phyloP scores from a whole-genome alignment of 2,113 vertebrate species.

The Corythaeola cristata region DNA sequence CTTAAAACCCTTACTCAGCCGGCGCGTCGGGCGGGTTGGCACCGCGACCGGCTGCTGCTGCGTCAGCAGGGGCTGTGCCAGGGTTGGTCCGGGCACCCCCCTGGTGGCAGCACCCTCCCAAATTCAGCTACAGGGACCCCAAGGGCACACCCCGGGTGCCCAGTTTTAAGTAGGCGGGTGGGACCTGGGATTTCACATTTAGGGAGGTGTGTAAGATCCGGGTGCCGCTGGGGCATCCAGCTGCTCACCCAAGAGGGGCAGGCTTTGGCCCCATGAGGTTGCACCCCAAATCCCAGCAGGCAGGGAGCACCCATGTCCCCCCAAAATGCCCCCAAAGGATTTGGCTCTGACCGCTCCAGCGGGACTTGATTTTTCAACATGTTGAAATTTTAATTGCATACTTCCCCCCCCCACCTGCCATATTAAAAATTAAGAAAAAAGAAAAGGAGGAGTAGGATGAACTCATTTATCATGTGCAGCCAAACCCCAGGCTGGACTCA shows the following conservation, averaged over 20 bases:
- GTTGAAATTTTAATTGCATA: neutral
- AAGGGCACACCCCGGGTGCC: neutral
- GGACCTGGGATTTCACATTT: neutral
- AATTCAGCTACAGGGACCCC: neutral
- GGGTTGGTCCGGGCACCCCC: neutral
- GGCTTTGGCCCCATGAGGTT: neutral
- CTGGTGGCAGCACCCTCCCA: neutral
- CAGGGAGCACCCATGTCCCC: neutral
- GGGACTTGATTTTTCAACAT: neutral
- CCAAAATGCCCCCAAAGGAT: neutral
- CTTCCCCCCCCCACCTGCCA: neutral
- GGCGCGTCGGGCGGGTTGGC: neutral
- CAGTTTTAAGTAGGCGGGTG: neutral
- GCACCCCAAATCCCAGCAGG: neutral
- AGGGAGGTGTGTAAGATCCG: rapidly evolving
- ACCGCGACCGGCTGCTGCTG: neutral
- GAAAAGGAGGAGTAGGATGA: neutral
- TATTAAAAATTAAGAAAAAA: neutral
- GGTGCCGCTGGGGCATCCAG: neutral
- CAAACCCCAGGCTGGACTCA: neutral
- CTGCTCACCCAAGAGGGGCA: neutral
- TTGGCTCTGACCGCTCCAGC: neutral
- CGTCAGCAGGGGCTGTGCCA: neutral
- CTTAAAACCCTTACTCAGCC: neutral
- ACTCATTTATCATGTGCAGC: slow-evolving; percentile 41